These are phyloP conservation scores for Notarius lentiginosus DNA, from an alignment of 2,113 vertebrate genomes.

Conservation along the genomic window DNA sequence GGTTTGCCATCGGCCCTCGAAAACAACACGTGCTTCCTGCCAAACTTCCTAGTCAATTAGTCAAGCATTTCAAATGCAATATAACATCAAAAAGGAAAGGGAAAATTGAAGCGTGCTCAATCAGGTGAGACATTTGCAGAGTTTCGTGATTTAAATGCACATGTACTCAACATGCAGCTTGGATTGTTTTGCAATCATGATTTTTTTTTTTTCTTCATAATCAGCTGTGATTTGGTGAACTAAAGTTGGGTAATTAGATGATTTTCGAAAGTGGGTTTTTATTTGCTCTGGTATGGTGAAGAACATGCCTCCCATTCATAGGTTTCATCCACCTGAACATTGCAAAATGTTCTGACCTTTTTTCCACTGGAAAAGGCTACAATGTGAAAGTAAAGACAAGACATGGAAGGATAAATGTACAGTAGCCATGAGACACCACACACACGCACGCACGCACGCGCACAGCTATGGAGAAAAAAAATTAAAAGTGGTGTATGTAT, in stretches of 20 bases:
- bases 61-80: constrained; percentile 70
- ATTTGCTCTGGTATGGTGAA: not conserved
- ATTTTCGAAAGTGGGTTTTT: not conserved
- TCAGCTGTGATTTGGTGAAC: not conserved
- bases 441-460: not conserved
- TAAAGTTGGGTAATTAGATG: not conserved
- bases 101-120: constrained; percentile 31
- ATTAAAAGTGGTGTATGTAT: too few species aligned
- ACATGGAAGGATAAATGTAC: not conserved
- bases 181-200: not conserved
- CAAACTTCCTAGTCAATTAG: constrained; percentile 75
- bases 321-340: not conserved
- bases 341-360: not conserved
- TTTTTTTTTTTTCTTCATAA: not conserved
- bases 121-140: constrained; percentile 21
- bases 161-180: not conserved
- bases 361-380: not conserved
- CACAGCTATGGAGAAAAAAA: too few species aligned
- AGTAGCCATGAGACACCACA: not conserved
- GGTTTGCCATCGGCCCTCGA: constrained; percentile 65
- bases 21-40: constrained; percentile 67
- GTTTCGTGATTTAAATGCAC: constrained; percentile 8
- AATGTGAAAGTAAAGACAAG: not conserved
- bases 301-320: not conserved
- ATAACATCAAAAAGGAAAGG: constrained; percentile 68